Evolutionary conservation across 2,888 invertebrate species (phyloP).

Genomic region (Plagodis dolabraria): DNA sequence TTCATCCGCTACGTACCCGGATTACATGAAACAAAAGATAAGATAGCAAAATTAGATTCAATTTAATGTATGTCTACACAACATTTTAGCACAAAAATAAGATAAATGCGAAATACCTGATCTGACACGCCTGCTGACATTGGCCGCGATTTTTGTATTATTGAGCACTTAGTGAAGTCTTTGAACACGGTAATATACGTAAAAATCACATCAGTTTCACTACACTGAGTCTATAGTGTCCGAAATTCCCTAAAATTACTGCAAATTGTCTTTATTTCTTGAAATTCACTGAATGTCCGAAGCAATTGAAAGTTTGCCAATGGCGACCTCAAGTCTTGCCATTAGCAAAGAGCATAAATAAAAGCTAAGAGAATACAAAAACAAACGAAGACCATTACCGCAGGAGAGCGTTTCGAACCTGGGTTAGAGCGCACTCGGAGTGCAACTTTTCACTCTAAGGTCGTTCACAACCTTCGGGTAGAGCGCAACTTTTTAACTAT

Average conservation of each 20-base stretch:
- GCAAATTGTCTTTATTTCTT: constrained; percentile 68
- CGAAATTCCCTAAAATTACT: constrained; percentile 61
- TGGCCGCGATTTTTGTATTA: constrained; percentile 87
- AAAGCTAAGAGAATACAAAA: too few species aligned
- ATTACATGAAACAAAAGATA: constrained; percentile 85
- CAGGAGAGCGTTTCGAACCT: too few species aligned
- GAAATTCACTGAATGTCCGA: constrained; percentile 67
- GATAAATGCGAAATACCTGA: constrained; percentile 88
- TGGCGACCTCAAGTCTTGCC: constrained; percentile 69
- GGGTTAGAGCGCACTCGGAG: too few species aligned
- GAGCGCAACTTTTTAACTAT: too few species aligned
- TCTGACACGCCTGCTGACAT: constrained; percentile 97
- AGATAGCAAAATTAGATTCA: constrained; percentile 54
- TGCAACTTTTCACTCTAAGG: too few species aligned
- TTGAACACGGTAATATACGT: constrained; percentile 71
- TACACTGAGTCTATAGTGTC: constrained; percentile 74
- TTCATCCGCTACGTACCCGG: constrained; percentile 89
- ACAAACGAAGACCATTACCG: too few species aligned
- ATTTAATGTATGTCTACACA: constrained; percentile 40
- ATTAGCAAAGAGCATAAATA: constrained; percentile 13
- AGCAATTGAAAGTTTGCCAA: constrained; percentile 76
- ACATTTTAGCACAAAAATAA: constrained; percentile 55
- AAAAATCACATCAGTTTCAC: constrained; percentile 82
- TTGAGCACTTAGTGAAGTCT: constrained; percentile 79
- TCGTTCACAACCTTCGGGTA: too few species aligned